phyloP scores from a whole-genome alignment of 2,113 vertebrate genomes.

The Antechinus stuartii region DNA sequence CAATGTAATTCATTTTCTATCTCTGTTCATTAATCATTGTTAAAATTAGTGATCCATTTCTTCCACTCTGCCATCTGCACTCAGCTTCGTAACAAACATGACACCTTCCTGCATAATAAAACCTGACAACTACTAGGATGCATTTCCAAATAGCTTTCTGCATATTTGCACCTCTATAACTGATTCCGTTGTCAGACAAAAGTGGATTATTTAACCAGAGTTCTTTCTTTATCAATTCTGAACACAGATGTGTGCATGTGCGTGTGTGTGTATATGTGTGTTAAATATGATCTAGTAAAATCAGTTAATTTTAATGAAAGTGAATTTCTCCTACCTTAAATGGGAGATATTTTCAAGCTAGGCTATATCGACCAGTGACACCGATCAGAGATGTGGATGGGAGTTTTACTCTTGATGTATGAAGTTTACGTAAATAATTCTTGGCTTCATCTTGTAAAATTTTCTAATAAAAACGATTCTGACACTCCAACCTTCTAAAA shows the following conservation, averaged over 20 bases:
- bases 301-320: slow-evolving; percentile 82
- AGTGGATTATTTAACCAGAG: slow-evolving; percentile 98
- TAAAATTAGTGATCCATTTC: slow-evolving; percentile 99
- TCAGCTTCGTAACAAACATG: slow-evolving; percentile 99
- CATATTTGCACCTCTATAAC: slow-evolving; percentile 99
- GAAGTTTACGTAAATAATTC: slow-evolving; percentile 74
- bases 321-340: slow-evolving; percentile 66
- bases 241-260: slow-evolving; percentile 81
- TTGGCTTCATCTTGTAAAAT: slow-evolving; percentile 82
- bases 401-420: slow-evolving; percentile 51
- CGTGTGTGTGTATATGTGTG: slow-evolving; percentile 27
- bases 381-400: slow-evolving; percentile 36
- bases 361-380: slow-evolving; percentile 60
- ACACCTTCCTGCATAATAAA: slow-evolving; percentile 99
- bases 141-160: slow-evolving; percentile 99
- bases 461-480: slow-evolving; percentile 85
- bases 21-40: slow-evolving; percentile 99
- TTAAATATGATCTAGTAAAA: slow-evolving; percentile 83
- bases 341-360: slow-evolving; percentile 67
- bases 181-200: slow-evolving; percentile 98
- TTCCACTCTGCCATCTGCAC: slow-evolving; percentile 99
- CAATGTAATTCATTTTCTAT: slow-evolving; percentile 99
- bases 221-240: slow-evolving; percentile 90
- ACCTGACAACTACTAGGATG: slow-evolving; percentile 99
- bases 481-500: slow-evolving; percentile 83